Percentiles rank a stretch among this genome's conserved stretches.
Evolutionary conservation across 2,797 vertebrate genomes (phyloP).

Genomic region (Gobio occitaniae): DNA sequence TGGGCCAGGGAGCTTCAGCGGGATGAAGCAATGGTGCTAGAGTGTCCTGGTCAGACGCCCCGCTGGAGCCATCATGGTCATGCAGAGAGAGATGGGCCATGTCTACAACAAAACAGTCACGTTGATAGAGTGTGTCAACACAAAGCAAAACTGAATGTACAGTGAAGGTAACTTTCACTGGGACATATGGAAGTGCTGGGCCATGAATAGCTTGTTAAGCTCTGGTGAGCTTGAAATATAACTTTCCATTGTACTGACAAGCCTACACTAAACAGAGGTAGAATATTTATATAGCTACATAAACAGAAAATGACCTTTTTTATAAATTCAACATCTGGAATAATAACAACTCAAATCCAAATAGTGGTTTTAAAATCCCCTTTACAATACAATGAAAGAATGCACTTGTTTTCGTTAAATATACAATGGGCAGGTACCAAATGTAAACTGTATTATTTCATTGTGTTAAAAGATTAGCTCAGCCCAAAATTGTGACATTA

Average conservation of each 20-base stretch:
- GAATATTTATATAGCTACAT: slow-evolving; percentile 33
- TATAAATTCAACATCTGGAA: slow-evolving; percentile 9
- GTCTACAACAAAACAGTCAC: slow-evolving; percentile 74
- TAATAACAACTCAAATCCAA: slow-evolving; percentile 17
- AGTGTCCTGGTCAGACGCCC: slow-evolving; percentile 97
- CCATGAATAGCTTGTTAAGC: background rate
- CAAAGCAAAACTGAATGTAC: background rate
- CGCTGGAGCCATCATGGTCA: slow-evolving; percentile 96
- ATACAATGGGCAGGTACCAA: background rate
- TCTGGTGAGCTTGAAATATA: slow-evolving; percentile 16
- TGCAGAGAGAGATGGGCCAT: slow-evolving; percentile 96
- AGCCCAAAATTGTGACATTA: background rate
- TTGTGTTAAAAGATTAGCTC: background rate
- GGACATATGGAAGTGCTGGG: background rate
- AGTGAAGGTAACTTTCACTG: background rate
- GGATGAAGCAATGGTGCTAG: slow-evolving; percentile 94
- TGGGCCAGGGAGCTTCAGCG: slow-evolving; percentile 93
- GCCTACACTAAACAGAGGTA: slow-evolving; percentile 21
- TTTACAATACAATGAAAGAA: background rate
- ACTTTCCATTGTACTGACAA: background rate
- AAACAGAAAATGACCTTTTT: slow-evolving; percentile 12
- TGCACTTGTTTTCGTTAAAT: slow-evolving; percentile 1
- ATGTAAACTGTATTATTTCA: background rate
- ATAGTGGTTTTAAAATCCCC: slow-evolving; percentile 2
- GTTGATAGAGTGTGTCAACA: background rate